Evolutionary conservation across 2,888 invertebrate genomes (phyloP), one percentile per base, ranked within the genome.

Genomic region (Pollenia labialis): DNA sequence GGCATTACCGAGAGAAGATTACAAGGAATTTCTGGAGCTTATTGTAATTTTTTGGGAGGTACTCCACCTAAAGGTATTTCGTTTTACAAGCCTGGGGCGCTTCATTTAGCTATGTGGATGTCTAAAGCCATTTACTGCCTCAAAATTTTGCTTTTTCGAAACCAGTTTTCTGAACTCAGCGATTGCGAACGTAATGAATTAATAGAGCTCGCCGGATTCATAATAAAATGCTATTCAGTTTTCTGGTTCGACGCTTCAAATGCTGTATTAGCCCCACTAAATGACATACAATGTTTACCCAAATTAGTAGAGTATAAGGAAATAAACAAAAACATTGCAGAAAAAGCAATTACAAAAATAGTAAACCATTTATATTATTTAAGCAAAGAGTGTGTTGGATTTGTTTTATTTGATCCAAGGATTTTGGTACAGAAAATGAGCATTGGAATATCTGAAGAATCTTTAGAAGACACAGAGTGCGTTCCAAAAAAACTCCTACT

Each of bases 401-500:
- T 18, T 18, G 18, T 18, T 18, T 18, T 18, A 18, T 18, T 18
- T 18, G 18, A 18, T 18, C 18, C 18, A 18, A 18, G 18, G 18
- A 18, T 18, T 18, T 18, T 18, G 18, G 18, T 18, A 18, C 18
- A 18, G 18, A 18, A 18, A 18, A 18, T 18, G 18, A 2, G 18
- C 54, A 54, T 54, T 54, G 54, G 54, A 54, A 54, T 18, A 54
- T 54, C 16, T 18, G 54, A 54, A 54, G 18, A 54, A 54, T 54
- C 18, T 7, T 18, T 54, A 14, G 18, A 54, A 54, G 16, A 18
- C 54, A 54, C 9, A 54, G 54, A 54, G 54, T 54, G 54, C 16
- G 54, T 54, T 54, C 18, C 18, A 16, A 16, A 18, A 56, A 56
- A 56, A 56, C n/a, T 52, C n/a, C n/a, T 52, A 14, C 52, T 18